Evolutionary conservation across 2,113 vertebrate genomes (phyloP).

Genomic region (Nyctibius bracteatus): DNA sequence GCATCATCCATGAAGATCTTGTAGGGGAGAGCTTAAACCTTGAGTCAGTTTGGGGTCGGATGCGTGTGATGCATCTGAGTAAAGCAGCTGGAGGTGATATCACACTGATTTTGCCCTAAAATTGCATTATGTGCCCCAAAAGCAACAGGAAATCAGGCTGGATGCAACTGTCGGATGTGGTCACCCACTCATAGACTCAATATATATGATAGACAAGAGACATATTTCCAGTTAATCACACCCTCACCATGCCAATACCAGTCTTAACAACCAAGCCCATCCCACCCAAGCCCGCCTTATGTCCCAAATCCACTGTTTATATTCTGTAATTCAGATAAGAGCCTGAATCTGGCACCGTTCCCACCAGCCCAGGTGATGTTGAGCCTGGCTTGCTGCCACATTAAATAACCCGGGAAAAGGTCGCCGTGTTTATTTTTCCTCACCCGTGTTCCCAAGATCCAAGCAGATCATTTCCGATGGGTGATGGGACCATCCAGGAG

Average conservation of each 20-base stretch:
- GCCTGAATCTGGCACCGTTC: neutral
- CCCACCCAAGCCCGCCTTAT: neutral
- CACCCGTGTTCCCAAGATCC: neutral
- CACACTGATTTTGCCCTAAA: neutral
- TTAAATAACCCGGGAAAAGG: neutral
- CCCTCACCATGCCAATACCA: neutral
- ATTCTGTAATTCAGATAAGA: neutral
- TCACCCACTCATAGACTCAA: neutral
- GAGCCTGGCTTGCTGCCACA: neutral
- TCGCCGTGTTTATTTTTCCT: neutral
- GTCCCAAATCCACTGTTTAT: neutral
- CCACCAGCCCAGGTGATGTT: neutral
- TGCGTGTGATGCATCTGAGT: rapidly evolving
- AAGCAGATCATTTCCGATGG: rapidly evolving
- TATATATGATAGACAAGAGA: neutral
- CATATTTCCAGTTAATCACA: neutral
- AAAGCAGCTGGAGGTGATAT: neutral
- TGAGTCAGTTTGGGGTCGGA: rapidly evolving
- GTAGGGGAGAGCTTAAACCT: neutral
- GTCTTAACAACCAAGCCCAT: neutral
- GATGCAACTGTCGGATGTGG: neutral
- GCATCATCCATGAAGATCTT: neutral
- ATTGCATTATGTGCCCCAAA: neutral
- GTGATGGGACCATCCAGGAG: neutral
- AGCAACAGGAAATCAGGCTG: rapidly evolving